Evolutionary conservation across 2,113 vertebrate species (phyloP).

Genomic region (Protobothrops mucrosquamatus): DNA sequence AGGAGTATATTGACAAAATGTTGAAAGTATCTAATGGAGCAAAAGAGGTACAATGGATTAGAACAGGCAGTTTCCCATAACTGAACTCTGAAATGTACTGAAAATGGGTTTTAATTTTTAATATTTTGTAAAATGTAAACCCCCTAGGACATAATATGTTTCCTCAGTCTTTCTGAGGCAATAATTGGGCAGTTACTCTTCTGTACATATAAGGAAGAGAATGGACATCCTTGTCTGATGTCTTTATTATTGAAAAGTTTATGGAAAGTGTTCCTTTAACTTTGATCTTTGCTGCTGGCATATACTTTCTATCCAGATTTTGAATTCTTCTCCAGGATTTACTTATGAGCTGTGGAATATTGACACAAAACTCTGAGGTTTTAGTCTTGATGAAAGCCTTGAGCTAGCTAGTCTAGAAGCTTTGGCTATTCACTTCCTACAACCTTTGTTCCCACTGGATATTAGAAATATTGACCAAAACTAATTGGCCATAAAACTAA

Average conservation of each 20-base stretch:
- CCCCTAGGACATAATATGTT: accelerated
- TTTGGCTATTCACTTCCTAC: background rate
- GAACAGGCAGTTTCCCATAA: background rate
- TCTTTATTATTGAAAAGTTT: background rate
- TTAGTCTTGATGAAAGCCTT: background rate
- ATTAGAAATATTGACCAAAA: background rate
- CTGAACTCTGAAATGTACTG: slow-evolving; percentile 9
- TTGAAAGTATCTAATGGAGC: slow-evolving; percentile 57
- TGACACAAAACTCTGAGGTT: background rate
- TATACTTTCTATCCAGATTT: background rate
- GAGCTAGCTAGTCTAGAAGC: background rate
- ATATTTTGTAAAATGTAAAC: background rate
- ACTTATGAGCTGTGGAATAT: background rate
- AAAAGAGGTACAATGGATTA: slow-evolving; percentile 44
- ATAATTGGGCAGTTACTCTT: background rate
- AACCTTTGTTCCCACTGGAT: background rate
- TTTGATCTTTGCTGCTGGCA: background rate
- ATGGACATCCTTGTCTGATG: background rate
- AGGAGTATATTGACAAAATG: slow-evolving; percentile 62
- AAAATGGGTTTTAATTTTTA: slow-evolving; percentile 12
- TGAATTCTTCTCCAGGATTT: background rate
- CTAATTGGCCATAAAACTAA: background rate
- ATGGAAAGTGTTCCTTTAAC: background rate
- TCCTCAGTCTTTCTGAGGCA: no score
- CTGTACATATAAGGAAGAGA: background rate